phyloP scores from a whole-genome alignment of 2,113 vertebrate species.

The Psephotus haematonotus region DNA sequence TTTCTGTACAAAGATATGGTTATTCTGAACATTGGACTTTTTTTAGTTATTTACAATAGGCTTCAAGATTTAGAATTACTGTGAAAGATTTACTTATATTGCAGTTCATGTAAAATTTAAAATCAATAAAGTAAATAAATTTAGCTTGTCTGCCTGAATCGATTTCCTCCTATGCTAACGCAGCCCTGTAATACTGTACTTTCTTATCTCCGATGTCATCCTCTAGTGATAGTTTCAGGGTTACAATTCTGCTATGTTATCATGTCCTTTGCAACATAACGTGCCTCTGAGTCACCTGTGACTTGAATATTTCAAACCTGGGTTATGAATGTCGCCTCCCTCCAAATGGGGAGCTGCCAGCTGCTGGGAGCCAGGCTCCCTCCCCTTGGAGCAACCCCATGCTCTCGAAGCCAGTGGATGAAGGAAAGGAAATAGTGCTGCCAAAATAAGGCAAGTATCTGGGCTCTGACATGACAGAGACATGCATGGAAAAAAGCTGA shows the following conservation, averaged over 20 bases:
- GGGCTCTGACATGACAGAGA: neutral
- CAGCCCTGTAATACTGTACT: conserved; percentile 67
- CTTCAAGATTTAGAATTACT: conserved; percentile 81
- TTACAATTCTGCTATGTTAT: conserved; percentile 27
- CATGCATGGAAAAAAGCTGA: neutral
- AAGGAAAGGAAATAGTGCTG: neutral
- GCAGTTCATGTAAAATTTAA: conserved; percentile 83
- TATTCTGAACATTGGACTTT: conserved; percentile 61
- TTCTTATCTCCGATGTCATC: conserved; percentile 76
- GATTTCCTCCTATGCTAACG: conserved; percentile 71
- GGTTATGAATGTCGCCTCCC: neutral
- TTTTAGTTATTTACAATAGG: conserved; percentile 79
- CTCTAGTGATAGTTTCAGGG: conserved; percentile 58
- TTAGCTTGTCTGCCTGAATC: conserved; percentile 78
- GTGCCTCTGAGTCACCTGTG: neutral
- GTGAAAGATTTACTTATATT: conserved; percentile 82
- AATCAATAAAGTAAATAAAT: conserved; percentile 86
- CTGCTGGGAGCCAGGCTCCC: neutral
- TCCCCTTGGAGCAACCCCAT: neutral
- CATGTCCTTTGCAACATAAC: conserved; percentile 17
- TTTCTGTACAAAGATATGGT: conserved; percentile 68
- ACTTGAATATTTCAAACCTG: conserved; percentile 46
- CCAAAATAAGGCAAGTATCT: neutral
- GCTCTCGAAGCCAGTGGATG: neutral
- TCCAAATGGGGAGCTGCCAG: accelerated